Evolutionary conservation across 2,797 vertebrate species (phyloP).

Genomic region (Parauchenoglanis ngamensis): DNA sequence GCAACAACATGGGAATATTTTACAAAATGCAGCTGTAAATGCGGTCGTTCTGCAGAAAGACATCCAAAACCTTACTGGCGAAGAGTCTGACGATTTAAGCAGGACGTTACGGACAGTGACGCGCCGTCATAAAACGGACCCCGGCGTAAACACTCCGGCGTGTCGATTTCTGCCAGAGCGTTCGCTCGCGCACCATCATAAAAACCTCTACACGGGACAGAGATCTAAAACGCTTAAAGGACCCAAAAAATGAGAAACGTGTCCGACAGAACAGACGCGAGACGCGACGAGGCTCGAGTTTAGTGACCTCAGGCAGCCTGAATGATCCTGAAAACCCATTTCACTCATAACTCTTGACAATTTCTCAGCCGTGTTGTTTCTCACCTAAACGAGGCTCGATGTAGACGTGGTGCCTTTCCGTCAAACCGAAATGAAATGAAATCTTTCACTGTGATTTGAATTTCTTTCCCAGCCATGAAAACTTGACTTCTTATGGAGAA

Average conservation of each 20-base stretch:
- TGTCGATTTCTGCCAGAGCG: neutral
- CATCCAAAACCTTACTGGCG: neutral
- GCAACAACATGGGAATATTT: neutral
- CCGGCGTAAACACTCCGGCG: neutral
- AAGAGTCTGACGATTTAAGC: neutral
- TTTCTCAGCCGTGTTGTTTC: neutral
- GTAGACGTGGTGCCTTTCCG: neutral
- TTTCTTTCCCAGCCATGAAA: neutral
- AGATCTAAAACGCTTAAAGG: neutral
- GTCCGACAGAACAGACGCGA: neutral
- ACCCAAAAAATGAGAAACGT: neutral
- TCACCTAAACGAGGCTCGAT: neutral
- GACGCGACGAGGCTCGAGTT: neutral
- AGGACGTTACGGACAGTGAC: neutral
- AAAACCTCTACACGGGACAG: neutral
- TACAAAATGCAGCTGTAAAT: neutral
- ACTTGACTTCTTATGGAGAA: neutral
- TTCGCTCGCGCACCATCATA: neutral
- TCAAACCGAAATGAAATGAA: neutral
- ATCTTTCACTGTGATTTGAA: neutral
- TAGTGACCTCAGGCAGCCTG: neutral
- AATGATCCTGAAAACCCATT: neutral
- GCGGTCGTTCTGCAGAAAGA: neutral
- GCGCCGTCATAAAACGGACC: neutral
- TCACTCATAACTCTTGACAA: neutral